Evolutionary conservation across 1,140 invertebrate genomes (phyloP).

Genomic region (Tetragonula clypearis): DNA sequence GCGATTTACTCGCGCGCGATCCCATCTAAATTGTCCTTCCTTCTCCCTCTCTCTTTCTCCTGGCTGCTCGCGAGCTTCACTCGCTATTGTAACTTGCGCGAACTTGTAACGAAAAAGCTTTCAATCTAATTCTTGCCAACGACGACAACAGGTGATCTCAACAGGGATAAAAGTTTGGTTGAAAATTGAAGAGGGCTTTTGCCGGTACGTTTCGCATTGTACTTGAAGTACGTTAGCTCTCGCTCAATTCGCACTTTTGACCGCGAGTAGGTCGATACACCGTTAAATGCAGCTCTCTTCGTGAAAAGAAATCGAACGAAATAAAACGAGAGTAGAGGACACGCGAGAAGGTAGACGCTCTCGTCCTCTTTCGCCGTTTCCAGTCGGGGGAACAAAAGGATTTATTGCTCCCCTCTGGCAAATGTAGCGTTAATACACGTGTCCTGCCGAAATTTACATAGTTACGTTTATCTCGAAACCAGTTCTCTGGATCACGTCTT

Average conservation of each 20-base stretch:
- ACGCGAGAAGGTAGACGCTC: conserved; percentile 55
- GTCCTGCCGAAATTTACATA: conserved; percentile 64
- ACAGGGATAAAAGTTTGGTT: neutral
- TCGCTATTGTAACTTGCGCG: neutral
- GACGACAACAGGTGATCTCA: neutral
- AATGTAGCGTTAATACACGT: conserved; percentile 63
- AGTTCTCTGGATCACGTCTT: conserved; percentile 39
- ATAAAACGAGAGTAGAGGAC: conserved; percentile 56
- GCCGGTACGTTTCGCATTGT: neutral
- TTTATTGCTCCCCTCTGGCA: conserved; percentile 65
- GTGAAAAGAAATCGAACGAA: conserved; percentile 58
- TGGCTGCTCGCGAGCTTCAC: conserved; percentile 27
- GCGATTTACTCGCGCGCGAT: conserved; percentile 55
- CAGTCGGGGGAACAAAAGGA: conserved; percentile 59
- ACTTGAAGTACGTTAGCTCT: neutral
- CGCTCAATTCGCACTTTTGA: conserved; percentile 68
- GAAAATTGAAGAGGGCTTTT: neutral
- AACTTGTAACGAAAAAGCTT: no score
- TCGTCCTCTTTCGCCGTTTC: conserved; percentile 58
- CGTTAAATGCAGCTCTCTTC: conserved; percentile 69
- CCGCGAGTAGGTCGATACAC: conserved; percentile 75
- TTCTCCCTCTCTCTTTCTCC: neutral
- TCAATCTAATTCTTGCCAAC: neutral
- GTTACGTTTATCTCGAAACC: conserved; percentile 55
- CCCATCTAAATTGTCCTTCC: conserved; percentile 44